Percentiles rank a stretch among this genome's conserved stretches.
phyloP scores from a whole-genome alignment of 1,140 invertebrate genomes.

The Halesus radiatus region DNA sequence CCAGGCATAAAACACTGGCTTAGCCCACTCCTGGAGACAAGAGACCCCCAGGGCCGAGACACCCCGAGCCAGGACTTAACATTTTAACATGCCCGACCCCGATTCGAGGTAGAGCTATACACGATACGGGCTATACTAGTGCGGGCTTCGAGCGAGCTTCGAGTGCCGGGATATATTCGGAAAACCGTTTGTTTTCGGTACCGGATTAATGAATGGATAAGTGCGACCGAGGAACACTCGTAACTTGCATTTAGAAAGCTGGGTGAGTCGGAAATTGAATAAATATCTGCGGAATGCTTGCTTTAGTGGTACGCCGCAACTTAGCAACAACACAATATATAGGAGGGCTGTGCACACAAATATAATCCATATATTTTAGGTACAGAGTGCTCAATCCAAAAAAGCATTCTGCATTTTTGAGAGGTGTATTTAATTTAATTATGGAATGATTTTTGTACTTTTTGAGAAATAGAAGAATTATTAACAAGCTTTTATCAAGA shows the following conservation, averaged over 20 bases:
- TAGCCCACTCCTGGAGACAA: not conserved
- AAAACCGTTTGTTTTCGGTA: conserved; percentile 48
- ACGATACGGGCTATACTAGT: no score
- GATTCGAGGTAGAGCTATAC: no score
- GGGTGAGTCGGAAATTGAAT: conserved; percentile 7
- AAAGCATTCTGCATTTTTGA: no score
- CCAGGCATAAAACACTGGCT: conserved; percentile 26
- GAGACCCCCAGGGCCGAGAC: not conserved
- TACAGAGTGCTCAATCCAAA: no score
- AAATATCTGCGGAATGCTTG: not conserved
- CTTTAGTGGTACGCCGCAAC: not conserved
- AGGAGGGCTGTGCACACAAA: no score
- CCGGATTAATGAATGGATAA: conserved; percentile 47
- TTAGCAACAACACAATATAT: no score
- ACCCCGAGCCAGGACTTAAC: conserved; percentile 17
- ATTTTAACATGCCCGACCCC: not conserved
- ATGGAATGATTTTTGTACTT: no score
- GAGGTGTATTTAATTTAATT: no score
- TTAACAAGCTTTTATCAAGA: no score
- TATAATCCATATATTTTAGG: no score
- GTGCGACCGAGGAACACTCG: conserved; percentile 27
- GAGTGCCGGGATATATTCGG: conserved; percentile 27
- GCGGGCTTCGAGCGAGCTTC: not conserved
- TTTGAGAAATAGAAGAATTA: no score
- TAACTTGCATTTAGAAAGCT: not conserved